Conservation (phyloP, 2,797 vertebrate genomes). For the Gymnothorax javanicus region DNA sequence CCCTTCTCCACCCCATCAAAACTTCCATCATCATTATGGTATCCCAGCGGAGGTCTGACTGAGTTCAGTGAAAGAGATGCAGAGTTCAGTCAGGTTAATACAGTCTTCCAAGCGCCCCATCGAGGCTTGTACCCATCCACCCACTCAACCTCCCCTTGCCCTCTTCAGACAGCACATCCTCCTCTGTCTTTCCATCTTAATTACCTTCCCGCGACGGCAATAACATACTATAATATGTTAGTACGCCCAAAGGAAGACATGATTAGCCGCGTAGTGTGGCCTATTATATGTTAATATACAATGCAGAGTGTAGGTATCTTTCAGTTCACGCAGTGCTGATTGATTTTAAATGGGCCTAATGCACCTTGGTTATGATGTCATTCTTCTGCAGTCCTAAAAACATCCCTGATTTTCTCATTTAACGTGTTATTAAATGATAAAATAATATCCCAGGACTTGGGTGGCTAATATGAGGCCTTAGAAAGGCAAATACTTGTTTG, state of each 20-base stretch:
- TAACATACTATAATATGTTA: not conserved
- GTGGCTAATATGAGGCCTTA: not conserved
- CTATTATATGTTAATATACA: not conserved
- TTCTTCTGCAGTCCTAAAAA: not conserved
- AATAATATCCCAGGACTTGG: not conserved
- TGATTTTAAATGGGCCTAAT: not conserved
- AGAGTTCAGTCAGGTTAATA: too few species aligned
- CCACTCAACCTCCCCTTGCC: not conserved
- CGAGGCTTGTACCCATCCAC: not conserved
- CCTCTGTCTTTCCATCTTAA: not conserved
- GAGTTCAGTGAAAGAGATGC: not conserved
- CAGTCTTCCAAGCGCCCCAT: not conserved
- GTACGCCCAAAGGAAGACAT: not conserved
- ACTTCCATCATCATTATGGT: not conserved
- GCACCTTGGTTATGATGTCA: not conserved
- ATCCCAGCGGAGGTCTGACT: not conserved
- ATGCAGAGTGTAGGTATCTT: not conserved
- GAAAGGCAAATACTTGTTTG: not conserved
- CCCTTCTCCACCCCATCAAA: not conserved
- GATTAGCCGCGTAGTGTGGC: not conserved
- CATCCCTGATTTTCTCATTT: not conserved
- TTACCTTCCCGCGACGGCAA: not conserved
- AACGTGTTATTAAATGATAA: not conserved
- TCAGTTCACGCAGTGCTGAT: not conserved
- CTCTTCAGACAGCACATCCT: not conserved